Conservation (phyloP, 37 sponge, comb jelly and placozoan genomes). For the Spongilla lacustris region DNA sequence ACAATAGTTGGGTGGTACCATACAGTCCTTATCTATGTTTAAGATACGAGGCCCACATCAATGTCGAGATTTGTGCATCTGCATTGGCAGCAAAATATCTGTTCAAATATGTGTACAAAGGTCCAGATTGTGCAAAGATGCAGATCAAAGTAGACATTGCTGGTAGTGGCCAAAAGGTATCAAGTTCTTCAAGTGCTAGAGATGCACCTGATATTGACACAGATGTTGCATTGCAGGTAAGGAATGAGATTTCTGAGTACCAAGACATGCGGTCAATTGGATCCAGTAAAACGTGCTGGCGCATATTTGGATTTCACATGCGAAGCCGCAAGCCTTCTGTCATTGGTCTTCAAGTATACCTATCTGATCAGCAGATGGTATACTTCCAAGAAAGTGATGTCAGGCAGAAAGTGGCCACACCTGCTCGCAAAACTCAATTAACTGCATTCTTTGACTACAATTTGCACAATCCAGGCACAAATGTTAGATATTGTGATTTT, state of each 20-base stretch:
- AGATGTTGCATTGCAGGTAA: too few relatives aligned
- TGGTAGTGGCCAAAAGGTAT: neutral
- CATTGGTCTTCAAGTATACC: neutral
- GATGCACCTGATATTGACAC: neutral
- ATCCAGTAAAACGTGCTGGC: neutral
- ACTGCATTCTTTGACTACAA: too few relatives aligned
- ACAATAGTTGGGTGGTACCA: conserved; percentile 27
- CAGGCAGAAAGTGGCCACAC: too few relatives aligned
- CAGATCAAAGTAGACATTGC: neutral
- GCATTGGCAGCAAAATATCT: conserved; percentile 20
- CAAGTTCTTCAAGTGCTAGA: neutral
- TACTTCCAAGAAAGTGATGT: neutral
- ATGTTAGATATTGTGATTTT: neutral
- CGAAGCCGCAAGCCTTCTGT: neutral
- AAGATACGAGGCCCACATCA: conserved; percentile 16
- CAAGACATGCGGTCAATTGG: too few relatives aligned
- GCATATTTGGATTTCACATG: neutral
- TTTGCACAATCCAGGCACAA: too few relatives aligned
- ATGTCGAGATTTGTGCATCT: conserved; percentile 9
- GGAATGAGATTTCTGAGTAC: too few relatives aligned
- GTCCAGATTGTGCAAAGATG: neutral
- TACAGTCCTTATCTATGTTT: conserved; percentile 19
- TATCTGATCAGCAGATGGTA: neutral
- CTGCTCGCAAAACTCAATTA: too few relatives aligned
- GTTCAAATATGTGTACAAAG: conserved; percentile 8